A percentile compares a stretch with the other conserved stretches of the same genome.
Conservation (phyloP, 2,113 vertebrate genomes). For the Deroptyus accipitrinus region DNA sequence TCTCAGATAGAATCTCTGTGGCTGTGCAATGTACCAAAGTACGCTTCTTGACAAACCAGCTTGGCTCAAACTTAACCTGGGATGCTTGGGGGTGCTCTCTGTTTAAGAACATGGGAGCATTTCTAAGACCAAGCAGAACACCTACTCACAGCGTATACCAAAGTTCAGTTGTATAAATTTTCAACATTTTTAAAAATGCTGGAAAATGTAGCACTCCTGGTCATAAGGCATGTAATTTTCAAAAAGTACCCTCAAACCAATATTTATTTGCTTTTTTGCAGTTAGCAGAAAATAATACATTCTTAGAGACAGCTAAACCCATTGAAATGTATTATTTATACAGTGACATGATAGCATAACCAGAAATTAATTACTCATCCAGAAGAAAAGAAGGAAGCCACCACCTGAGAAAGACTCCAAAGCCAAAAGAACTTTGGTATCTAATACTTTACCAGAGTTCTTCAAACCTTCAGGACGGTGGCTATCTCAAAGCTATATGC, state of each 20-base stretch:
- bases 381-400: background rate
- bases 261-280: background rate
- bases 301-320: background rate
- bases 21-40: background rate
- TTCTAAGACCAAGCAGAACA: background rate
- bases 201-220: background rate
- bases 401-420: background rate
- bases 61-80: background rate
- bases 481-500: background rate
- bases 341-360: background rate
- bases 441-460: background rate
- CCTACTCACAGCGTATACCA: background rate
- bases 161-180: background rate
- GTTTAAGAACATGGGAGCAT: accelerated
- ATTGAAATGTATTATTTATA: background rate
- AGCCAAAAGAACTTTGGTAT: background rate
- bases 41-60: background rate
- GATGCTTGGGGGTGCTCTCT: background rate
- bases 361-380: background rate
- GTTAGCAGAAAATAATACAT: background rate
- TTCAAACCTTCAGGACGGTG: background rate
- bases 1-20: background rate
- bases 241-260: background rate
- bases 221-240: background rate
- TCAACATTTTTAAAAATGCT: background rate